Evolutionary conservation across 2,888 invertebrate species (phyloP).

Genomic region (Eupithecia exiguata): DNA sequence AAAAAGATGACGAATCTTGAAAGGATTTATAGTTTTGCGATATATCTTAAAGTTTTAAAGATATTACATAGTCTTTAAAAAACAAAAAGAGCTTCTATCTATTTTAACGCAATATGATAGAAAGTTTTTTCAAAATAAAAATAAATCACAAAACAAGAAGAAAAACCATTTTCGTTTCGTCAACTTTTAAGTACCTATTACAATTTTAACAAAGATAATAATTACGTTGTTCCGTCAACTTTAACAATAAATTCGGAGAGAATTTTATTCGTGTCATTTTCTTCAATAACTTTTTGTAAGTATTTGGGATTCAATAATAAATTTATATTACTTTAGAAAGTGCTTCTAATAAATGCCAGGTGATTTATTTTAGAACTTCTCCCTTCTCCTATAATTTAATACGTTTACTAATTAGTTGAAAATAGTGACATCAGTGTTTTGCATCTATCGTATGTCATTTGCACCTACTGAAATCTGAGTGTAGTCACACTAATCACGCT

Average conservation of each 20-base stretch:
- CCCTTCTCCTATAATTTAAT: not conserved
- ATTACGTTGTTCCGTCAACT: conserved; percentile 41
- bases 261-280: conserved; percentile 39
- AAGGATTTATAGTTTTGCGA: not conserved
- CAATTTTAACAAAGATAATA: conserved; percentile 40
- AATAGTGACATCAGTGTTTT: not conserved
- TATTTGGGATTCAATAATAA: conserved; percentile 33
- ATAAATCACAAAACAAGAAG: conserved; percentile 32
- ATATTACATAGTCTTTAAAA: not conserved
- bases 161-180: conserved; percentile 37
- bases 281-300: conserved; percentile 36
- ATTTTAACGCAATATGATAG: conserved; percentile 14
- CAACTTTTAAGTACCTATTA: conserved; percentile 39
- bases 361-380: conserved; percentile 15
- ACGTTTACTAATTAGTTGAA: not conserved
- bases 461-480: not conserved
- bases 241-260: conserved; percentile 37
- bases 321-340: conserved; percentile 31
- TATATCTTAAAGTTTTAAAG: not conserved
- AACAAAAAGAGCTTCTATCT: not conserved
- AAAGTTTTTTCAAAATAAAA: conserved; percentile 25
- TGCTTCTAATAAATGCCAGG: conserved; percentile 8
- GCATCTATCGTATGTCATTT: not conserved
- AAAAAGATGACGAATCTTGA: not conserved
- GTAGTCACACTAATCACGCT: too few relatives aligned